Conservation (phyloP, 2,888 invertebrate genomes). For the Drosophila histrio region DNA sequence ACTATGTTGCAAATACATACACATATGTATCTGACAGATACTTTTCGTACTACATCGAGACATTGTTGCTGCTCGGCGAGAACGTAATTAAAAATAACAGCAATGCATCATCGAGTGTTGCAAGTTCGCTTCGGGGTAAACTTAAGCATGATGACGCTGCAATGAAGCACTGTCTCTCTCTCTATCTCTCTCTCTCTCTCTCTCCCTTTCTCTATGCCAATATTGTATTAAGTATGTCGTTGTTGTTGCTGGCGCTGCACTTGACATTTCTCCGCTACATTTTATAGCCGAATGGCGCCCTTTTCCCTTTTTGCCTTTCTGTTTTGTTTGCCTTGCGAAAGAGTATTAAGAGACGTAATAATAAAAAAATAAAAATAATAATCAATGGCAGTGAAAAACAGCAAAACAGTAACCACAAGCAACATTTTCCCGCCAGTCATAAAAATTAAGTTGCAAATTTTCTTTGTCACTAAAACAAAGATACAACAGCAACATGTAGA, state of each 20-base stretch:
- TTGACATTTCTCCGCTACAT: slow-evolving; percentile 71
- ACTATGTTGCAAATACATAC: not conserved
- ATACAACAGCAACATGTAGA: not conserved
- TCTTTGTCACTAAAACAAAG: slow-evolving; percentile 12
- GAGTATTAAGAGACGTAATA: slow-evolving; percentile 6
- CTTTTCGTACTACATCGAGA: slow-evolving; percentile 31
- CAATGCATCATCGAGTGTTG: slow-evolving; percentile 68
- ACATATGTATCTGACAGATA: slow-evolving; percentile 40
- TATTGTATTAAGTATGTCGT: slow-evolving; percentile 55
- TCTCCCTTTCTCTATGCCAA: slow-evolving; percentile 22
- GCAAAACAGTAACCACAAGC: slow-evolving; percentile 54
- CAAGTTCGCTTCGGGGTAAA: slow-evolving; percentile 28
- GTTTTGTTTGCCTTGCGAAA: slow-evolving; percentile 39
- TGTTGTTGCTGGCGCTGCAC: slow-evolving; percentile 53
- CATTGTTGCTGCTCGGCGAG: slow-evolving; percentile 49
- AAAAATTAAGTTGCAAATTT: slow-evolving; percentile 74
- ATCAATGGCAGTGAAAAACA: slow-evolving; percentile 8
- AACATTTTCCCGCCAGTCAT: slow-evolving; percentile 56
- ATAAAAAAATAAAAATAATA: slow-evolving; percentile 24
- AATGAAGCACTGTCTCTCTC: slow-evolving; percentile 17
- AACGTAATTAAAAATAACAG: slow-evolving; percentile 72
- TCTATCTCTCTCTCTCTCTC: not conserved
- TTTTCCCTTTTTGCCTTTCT: slow-evolving; percentile 55
- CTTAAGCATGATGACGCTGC: slow-evolving; percentile 58
- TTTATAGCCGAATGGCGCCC: slow-evolving; percentile 64